Evolutionary conservation across 1,140 invertebrate species (phyloP).

Genomic region (Drosophila tropicalis): DNA sequence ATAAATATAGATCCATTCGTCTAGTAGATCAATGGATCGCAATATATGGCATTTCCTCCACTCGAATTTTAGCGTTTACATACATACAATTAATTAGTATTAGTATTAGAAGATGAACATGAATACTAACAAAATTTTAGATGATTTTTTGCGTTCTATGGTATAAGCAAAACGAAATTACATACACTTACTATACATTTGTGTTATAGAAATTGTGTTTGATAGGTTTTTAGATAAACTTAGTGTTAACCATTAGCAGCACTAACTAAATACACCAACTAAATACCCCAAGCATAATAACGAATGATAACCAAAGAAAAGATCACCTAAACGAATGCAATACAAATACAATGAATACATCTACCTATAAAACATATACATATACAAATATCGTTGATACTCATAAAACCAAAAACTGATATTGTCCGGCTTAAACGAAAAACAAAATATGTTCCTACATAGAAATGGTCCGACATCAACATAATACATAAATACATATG

Average conservation of each 20-base stretch:
- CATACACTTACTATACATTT: not conserved
- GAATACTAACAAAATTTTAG: constrained; percentile 50
- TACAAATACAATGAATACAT: constrained; percentile 7
- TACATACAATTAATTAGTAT: constrained; percentile 18
- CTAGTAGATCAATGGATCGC: constrained; percentile 34
- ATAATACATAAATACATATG: constrained; percentile 10
- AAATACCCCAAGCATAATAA: constrained; percentile 17
- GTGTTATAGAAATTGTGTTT: constrained; percentile 8
- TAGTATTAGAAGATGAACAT: constrained; percentile 38
- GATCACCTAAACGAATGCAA: constrained; percentile 31
- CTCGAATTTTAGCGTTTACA: constrained; percentile 41
- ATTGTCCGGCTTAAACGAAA: constrained; percentile 13
- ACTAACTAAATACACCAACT: constrained; percentile 1
- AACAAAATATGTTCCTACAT: constrained; percentile 15
- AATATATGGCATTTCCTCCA: constrained; percentile 17
- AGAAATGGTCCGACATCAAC: constrained; percentile 7
- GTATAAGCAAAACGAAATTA: constrained; percentile 18
- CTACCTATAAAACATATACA: not conserved
- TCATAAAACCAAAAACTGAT: not conserved
- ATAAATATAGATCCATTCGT: not conserved
- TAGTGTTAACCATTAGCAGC: constrained; percentile 16
- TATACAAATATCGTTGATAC: not conserved
- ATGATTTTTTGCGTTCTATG: constrained; percentile 54
- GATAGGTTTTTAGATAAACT: constrained; percentile 17
- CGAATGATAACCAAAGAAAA: too few species aligned